Evolutionary conservation across 2,888 invertebrate genomes (phyloP).

Genomic region (Apamea epomidion): DNA sequence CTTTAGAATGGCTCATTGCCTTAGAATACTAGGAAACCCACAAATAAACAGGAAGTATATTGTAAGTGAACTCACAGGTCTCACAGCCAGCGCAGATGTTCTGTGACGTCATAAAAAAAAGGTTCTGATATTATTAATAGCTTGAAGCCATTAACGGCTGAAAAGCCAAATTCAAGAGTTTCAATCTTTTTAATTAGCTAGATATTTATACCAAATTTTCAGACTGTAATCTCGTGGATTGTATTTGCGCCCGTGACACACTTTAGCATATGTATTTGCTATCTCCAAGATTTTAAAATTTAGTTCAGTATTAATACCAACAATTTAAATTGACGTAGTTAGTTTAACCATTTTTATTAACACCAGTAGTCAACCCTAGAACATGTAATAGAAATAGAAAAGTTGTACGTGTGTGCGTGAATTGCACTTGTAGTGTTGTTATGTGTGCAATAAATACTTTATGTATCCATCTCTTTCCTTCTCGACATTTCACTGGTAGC

Average conservation of each 20-base stretch:
- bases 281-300: constrained; percentile 60
- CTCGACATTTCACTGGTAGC: constrained; percentile 91
- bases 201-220: constrained; percentile 22
- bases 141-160: background rate
- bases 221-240: constrained; percentile 43
- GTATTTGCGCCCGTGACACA: constrained; percentile 67
- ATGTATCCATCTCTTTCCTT: constrained; percentile 89
- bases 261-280: constrained; percentile 62
- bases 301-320: constrained; percentile 57
- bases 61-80: background rate
- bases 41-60: constrained; percentile 9
- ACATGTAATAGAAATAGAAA: constrained; percentile 89
- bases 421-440: constrained; percentile 86
- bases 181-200: constrained; percentile 14
- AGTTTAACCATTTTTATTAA: constrained; percentile 76
- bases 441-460: constrained; percentile 89
- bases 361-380: constrained; percentile 82
- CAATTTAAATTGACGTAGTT: constrained; percentile 65
- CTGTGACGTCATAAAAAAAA: background rate
- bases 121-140: background rate
- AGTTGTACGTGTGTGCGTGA: constrained; percentile 82
- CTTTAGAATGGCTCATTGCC: background rate
- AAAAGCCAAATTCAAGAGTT: background rate
- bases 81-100: background rate
- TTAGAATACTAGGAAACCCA: constrained; percentile 11